Evolutionary conservation across 2,888 invertebrate genomes (phyloP).

Genomic region (Rotaria macrura): DNA sequence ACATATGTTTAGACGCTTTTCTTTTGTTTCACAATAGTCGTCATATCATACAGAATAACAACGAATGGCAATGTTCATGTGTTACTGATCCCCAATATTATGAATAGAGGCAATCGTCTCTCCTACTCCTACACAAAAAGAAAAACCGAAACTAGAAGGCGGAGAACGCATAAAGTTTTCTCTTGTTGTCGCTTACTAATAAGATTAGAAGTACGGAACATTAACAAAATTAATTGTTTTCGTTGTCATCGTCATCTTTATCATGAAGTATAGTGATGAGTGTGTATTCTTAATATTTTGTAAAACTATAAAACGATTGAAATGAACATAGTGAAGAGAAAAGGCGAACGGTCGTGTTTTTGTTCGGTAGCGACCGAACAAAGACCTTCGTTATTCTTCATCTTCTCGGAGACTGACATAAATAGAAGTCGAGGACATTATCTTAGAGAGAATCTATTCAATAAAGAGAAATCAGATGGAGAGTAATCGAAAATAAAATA

Average conservation of each 20-base stretch:
- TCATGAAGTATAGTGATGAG: not conserved
- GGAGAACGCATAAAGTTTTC: not conserved
- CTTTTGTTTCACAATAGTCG: not conserved
- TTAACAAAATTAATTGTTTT: constrained; percentile 8
- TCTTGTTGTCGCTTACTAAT: not conserved
- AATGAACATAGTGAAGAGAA: not conserved
- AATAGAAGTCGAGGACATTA: not conserved
- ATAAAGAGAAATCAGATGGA: not conserved
- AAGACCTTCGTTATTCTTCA: not conserved
- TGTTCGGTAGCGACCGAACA: not conserved
- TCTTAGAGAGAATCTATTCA: not conserved
- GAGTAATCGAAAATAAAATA: not conserved
- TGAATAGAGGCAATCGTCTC: not conserved
- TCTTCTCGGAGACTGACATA: not conserved
- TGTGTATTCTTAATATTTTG: not conserved
- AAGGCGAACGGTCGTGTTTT: not conserved
- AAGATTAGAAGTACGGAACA: not conserved
- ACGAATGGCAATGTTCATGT: not conserved
- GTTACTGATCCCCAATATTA: not conserved
- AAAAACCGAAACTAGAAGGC: not conserved
- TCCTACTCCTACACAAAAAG: not conserved
- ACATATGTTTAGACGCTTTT: not conserved
- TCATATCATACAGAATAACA: not conserved
- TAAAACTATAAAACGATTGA: not conserved
- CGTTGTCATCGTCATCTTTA: not conserved